Evolutionary conservation across 2,113 vertebrate genomes (phyloP).

Genomic region (Rhegmatorhina hoffmannsi): DNA sequence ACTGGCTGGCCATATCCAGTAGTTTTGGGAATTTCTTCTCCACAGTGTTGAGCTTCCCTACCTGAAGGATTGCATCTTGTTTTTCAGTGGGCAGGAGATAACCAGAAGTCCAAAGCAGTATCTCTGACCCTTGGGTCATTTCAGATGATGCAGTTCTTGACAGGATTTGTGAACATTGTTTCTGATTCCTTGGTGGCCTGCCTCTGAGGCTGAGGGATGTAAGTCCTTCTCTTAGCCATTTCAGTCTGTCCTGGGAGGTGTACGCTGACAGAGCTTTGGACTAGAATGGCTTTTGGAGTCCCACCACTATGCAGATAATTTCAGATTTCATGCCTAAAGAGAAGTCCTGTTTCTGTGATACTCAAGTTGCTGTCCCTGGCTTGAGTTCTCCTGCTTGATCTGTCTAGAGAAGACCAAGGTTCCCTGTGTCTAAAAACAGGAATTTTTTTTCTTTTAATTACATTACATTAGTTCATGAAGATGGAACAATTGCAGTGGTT

Average conservation of each 20-base stretch:
- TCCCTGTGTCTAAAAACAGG: neutral
- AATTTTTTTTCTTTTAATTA: neutral
- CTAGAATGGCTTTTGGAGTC: neutral
- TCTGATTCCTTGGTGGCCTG: neutral
- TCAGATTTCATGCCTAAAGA: neutral
- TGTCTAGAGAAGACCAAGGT: neutral
- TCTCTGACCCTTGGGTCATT: neutral
- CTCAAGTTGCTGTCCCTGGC: neutral
- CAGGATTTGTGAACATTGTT: neutral
- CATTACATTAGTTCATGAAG: neutral
- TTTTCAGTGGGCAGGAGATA: neutral
- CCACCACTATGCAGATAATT: neutral
- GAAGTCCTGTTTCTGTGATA: neutral
- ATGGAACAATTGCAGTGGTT: neutral
- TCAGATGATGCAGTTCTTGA: neutral
- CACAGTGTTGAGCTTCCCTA: neutral
- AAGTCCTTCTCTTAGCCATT: neutral
- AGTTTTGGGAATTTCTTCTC: neutral
- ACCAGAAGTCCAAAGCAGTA: neutral
- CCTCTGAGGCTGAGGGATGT: neutral
- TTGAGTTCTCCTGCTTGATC: neutral
- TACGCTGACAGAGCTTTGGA: neutral
- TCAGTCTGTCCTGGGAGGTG: neutral
- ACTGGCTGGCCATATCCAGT: neutral
- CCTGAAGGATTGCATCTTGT: neutral